Evolutionary conservation across 2,888 invertebrate species (phyloP).

Genomic region (Andricus quercusramuli): DNA sequence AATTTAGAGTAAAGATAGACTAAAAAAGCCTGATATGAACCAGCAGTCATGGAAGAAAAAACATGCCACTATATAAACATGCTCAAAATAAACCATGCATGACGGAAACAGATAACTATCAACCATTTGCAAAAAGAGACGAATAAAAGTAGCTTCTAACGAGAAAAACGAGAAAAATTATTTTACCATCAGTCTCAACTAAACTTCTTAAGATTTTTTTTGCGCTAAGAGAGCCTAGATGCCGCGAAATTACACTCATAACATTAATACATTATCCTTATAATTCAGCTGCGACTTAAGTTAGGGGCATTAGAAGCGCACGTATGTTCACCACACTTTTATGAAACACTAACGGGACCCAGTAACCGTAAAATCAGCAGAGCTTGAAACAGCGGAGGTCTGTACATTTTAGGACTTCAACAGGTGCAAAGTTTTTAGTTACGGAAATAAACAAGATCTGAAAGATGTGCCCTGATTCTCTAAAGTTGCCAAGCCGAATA

Average conservation of each 20-base stretch:
- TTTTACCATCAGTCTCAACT: not conserved
- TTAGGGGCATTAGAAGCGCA: slow-evolving; percentile 4
- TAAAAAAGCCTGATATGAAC: not conserved
- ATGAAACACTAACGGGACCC: slow-evolving; percentile 27
- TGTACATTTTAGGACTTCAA: slow-evolving; percentile 10
- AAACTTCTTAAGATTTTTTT: not conserved
- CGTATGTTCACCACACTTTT: not conserved
- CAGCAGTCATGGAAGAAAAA: not conserved
- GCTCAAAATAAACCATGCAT: not conserved
- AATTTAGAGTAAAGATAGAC: slow-evolving; percentile 5
- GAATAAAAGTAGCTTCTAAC: not conserved
- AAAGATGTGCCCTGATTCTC: not conserved
- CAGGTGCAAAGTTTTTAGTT: not conserved
- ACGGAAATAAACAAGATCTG: not conserved
- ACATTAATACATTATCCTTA: not conserved
- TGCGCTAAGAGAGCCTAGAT: not conserved
- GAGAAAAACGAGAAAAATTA: not conserved
- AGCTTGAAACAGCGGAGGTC: slow-evolving; percentile 6
- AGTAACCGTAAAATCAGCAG: slow-evolving; percentile 17
- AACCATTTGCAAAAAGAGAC: not conserved
- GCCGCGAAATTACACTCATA: not conserved
- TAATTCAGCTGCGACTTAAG: not conserved
- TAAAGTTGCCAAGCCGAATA: not conserved
- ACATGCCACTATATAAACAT: not conserved
- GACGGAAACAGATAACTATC: not conserved